Percentiles rank a stretch among this genome's conserved stretches.
Evolutionary conservation across 2,888 invertebrate species (phyloP).

Genomic region (Drosophila putrida): DNA sequence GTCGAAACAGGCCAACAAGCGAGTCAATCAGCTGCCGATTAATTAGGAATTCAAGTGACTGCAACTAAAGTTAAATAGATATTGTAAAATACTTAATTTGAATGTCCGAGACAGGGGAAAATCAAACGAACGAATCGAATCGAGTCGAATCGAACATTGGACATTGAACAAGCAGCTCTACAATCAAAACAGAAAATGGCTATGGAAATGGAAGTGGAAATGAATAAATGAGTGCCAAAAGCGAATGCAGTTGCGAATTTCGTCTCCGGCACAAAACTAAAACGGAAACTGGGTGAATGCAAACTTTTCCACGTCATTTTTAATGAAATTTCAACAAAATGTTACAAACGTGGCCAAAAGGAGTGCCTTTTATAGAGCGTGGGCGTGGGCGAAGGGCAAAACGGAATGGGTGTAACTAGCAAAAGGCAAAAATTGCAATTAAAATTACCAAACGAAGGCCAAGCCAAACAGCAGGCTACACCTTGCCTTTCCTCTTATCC

Average conservation of each 20-base stretch:
- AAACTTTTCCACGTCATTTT: slow-evolving; percentile 75
- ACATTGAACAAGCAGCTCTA: slow-evolving; percentile 35
- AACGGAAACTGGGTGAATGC: slow-evolving; percentile 50
- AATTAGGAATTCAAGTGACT: slow-evolving; percentile 77
- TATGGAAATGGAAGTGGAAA: slow-evolving; percentile 18
- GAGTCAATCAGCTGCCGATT: slow-evolving; percentile 54
- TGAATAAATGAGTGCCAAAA: slow-evolving; percentile 46
- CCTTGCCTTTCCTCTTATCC: not conserved
- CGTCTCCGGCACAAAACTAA: slow-evolving; percentile 32
- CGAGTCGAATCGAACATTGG: no score
- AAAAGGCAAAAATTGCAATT: slow-evolving; percentile 72
- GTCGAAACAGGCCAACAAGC: slow-evolving; percentile 22
- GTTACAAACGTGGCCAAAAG: slow-evolving; percentile 60
- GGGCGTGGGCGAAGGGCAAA: no score
- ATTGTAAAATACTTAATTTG: slow-evolving; percentile 66
- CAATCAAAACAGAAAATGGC: slow-evolving; percentile 32
- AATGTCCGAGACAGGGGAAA: slow-evolving; percentile 55
- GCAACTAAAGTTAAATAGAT: slow-evolving; percentile 76
- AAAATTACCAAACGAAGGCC: slow-evolving; percentile 70
- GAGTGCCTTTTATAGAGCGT: slow-evolving; percentile 3
- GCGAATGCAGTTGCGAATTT: slow-evolving; percentile 38
- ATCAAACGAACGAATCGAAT: slow-evolving; percentile 54
- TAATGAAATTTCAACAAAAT: slow-evolving; percentile 80
- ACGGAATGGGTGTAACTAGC: slow-evolving; percentile 6
- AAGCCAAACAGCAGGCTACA: slow-evolving; percentile 10